These are phyloP conservation scores for Rhinichthys klamathensis DNA, from an alignment of 2,113 vertebrate species.

Conservation along the genomic window DNA sequence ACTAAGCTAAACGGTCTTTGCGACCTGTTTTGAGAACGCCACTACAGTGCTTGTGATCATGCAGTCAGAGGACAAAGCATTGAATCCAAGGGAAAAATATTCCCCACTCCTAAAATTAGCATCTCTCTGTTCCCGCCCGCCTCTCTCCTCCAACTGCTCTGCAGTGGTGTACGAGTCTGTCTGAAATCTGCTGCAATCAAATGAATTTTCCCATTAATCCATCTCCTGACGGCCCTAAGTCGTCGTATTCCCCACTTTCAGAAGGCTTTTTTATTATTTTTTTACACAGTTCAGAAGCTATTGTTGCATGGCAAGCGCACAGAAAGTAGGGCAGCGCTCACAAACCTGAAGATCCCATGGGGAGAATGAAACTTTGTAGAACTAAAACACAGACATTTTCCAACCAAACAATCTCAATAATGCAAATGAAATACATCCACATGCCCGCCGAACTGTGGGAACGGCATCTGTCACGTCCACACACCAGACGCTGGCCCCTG, in stretches of 20 bases:
- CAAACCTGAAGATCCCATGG: constrained; percentile 43
- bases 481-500: background rate
- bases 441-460: background rate
- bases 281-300: constrained; percentile 29
- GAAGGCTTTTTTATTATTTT: background rate
- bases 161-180: background rate
- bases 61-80: constrained; percentile 21
- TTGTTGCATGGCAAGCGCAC: constrained; percentile 37
- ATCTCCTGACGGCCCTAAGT: constrained; percentile 41
- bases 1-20: background rate
- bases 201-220: constrained; percentile 36
- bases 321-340: constrained; percentile 51
- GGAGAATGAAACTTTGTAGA: constrained; percentile 41
- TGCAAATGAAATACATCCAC: constrained; percentile 41
- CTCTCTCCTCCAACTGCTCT: constrained; percentile 17
- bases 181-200: constrained; percentile 49
- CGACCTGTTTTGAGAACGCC: constrained; percentile 20
- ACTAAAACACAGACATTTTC: constrained; percentile 48
- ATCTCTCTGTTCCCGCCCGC: constrained; percentile 26
- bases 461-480: constrained; percentile 19
- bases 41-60: constrained; percentile 29
- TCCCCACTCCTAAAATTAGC: constrained; percentile 48
- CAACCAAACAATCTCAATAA: constrained; percentile 52
- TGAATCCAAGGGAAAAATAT: constrained; percentile 32
- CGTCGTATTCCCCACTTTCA: constrained; percentile 19